Evolutionary conservation across 2,888 invertebrate genomes (phyloP).

Genomic region (Cephus pulcher): DNA sequence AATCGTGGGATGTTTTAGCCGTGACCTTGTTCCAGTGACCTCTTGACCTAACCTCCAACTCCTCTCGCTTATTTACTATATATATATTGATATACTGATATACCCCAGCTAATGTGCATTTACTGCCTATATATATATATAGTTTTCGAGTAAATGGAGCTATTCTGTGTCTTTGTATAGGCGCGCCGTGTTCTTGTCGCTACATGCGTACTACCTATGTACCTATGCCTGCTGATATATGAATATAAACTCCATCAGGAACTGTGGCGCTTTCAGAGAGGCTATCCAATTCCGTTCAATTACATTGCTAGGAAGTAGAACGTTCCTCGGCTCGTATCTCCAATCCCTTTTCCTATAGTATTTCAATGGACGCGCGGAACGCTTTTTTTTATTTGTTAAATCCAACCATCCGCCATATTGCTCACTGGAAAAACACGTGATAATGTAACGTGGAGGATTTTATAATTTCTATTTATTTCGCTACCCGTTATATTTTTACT

Average conservation of each 20-base stretch:
- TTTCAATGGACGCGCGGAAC: too few species aligned
- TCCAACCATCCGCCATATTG: too few species aligned
- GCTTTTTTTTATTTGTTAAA: too few species aligned
- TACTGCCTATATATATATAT: neutral
- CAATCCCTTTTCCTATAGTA: too few species aligned
- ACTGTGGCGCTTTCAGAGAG: neutral
- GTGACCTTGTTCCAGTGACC: conserved; percentile 53
- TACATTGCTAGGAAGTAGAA: too few species aligned
- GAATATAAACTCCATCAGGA: neutral
- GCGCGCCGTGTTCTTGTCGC: neutral
- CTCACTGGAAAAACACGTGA: too few species aligned
- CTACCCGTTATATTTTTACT: too few species aligned
- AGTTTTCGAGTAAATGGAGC: neutral
- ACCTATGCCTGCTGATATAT: neutral
- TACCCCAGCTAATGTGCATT: neutral
- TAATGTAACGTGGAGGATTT: too few species aligned
- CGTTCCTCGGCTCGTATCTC: too few species aligned
- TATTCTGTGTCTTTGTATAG: neutral
- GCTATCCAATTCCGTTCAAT: neutral
- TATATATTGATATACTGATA: neutral
- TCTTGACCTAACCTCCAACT: conserved; percentile 39
- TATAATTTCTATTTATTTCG: too few species aligned
- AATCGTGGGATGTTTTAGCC: neutral
- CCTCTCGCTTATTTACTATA: neutral
- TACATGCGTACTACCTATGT: neutral